Percentiles rank a stretch among this genome's conserved stretches.
These are phyloP conservation scores for Epinotia nisella DNA, from an alignment of 2,888 invertebrate species.

Conservation along the genomic window DNA sequence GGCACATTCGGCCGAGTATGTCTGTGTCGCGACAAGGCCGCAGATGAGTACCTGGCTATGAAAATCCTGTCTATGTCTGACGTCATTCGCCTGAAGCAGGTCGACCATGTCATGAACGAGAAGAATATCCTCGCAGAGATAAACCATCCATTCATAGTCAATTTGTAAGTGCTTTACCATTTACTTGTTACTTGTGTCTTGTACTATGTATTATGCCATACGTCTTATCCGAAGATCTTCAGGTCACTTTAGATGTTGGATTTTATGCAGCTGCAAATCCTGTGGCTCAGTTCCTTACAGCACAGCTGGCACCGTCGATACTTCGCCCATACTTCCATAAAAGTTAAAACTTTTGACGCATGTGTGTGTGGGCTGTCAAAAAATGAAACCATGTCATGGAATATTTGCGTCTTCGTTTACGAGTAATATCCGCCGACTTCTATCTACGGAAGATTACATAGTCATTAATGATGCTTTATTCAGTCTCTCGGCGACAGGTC, in stretches of 20 bases:
- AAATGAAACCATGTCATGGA: slow-evolving; percentile 37
- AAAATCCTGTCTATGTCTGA: slow-evolving; percentile 97
- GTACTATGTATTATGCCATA: no score
- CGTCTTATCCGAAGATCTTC: no score
- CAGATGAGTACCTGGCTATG: slow-evolving; percentile 94
- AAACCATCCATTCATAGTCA: slow-evolving; percentile 98
- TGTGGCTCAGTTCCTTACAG: slow-evolving; percentile 23
- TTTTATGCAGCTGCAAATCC: slow-evolving; percentile 26
- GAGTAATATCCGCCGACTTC: slow-evolving; percentile 18
- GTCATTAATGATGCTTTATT: not conserved
- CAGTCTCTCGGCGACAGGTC: not conserved
- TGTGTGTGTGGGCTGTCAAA: slow-evolving; percentile 30
- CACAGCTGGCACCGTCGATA: slow-evolving; percentile 21
- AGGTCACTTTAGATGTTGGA: not conserved
- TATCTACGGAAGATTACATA: slow-evolving; percentile 20
- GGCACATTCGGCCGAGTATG: slow-evolving; percentile 99
- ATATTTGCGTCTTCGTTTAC: slow-evolving; percentile 26
- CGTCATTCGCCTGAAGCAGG: slow-evolving; percentile 97
- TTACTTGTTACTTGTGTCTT: not conserved
- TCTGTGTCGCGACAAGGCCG: slow-evolving; percentile 92
- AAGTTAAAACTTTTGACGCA: slow-evolving; percentile 24
- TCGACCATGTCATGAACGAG: slow-evolving; percentile 99
- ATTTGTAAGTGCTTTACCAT: slow-evolving; percentile 73
- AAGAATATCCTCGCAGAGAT: slow-evolving; percentile 96
- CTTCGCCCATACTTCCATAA: slow-evolving; percentile 8